Evolutionary conservation across 2,797 vertebrate genomes (phyloP), one percentile per base, ranked within the genome.

Genomic region (Kryptolebias ocellatus): DNA sequence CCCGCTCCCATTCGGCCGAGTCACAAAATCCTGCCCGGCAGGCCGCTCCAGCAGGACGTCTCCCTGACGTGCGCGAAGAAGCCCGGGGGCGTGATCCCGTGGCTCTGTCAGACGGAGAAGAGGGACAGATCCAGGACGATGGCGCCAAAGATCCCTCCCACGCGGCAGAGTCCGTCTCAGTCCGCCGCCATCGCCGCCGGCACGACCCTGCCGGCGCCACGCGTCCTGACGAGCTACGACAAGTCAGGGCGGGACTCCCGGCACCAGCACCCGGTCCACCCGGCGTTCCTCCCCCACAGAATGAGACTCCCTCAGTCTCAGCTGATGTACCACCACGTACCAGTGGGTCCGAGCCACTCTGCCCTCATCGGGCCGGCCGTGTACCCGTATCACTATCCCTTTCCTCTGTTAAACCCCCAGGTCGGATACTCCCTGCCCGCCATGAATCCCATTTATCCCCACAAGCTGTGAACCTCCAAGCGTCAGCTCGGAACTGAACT

Each of bases 221-320:
- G 67, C 72, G 60, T 88, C 64, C 80, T 69, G 3, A 87, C 74
- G 10, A 83, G 57, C 64, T 90, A 79, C 61, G 92, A 78, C 60
- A 88, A 81, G 68, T 68, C 65, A 37, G 80, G 64, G 17, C 92
- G 94, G 0, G 84, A 91, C 81, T 85, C 92, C 0, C 67, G 88
- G 4, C 74, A 76, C 53, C 85, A 90, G 0, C 57, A 91, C 0
- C 58, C 81, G 0, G 59, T 94, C 0, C 84, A 94, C 17, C 93
- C 95, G 0, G 53, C 94, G 1, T 65, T 94, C 7, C 83, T 95
- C 17, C 94, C 94, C 0, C 86, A 91, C 80, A 95, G 95, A 3
- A 78, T 95, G 74, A 86, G 94, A 79, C 75, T 96, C 58, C 88
- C 95, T 2, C 66, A 86, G 0, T 87, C 93, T 20, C 92, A 92